Percentiles rank a stretch among this genome's conserved stretches.
Conservation (phyloP, 1,140 invertebrate species). For the Drosophila chauvacae region DNA sequence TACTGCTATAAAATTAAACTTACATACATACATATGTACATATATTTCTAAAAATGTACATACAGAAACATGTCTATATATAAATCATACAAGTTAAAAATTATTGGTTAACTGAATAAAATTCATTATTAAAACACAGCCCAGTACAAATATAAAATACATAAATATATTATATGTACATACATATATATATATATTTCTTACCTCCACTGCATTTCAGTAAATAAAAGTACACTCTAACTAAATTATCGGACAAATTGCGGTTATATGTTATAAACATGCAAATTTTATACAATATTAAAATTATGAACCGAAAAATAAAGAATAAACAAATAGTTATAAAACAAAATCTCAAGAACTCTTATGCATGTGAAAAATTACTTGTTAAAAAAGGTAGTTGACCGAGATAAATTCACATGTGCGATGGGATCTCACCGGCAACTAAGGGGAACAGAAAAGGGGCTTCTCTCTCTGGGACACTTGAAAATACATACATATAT, state of each 20-base stretch:
- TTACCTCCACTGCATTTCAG: no score
- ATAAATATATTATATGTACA: no score
- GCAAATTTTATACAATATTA: not conserved
- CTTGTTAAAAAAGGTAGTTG: not conserved
- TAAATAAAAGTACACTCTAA: not conserved
- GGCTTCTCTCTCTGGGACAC: not conserved
- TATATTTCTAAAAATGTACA: no score
- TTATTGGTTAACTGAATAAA: no score
- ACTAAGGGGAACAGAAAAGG: not conserved
- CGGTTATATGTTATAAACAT: not conserved
- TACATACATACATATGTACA: no score
- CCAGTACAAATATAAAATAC: no score
- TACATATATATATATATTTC: no score
- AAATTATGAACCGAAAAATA: not conserved
- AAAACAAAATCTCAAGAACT: not conserved
- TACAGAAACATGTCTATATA: no score
- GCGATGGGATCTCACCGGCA: not conserved
- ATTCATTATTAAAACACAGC: no score
- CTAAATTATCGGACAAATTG: conserved; percentile 1
- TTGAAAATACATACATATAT: not conserved
- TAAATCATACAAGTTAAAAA: no score
- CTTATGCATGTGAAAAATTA: not conserved
- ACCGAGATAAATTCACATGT: not conserved
- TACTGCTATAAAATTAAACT: no score
- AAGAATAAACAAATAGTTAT: no score